These are phyloP conservation scores for Falco berigora DNA, from an alignment of 2,797 vertebrate species.

Conservation along the genomic window DNA sequence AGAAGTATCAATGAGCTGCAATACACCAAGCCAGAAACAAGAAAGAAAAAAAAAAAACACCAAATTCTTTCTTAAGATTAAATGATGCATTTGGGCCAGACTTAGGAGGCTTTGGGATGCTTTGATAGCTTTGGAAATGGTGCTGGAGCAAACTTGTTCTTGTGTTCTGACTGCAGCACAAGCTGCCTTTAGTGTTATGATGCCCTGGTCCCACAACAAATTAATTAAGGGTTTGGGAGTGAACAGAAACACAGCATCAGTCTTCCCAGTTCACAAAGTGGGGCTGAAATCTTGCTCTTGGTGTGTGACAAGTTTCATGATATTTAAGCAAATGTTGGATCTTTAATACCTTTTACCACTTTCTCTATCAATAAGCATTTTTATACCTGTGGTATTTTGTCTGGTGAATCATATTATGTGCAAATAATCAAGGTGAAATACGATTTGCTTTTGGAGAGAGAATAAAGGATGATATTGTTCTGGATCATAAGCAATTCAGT, in stretches of 20 bases:
- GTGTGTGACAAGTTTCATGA: background rate
- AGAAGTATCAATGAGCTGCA: background rate
- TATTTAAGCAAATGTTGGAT: background rate
- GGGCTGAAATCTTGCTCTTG: background rate
- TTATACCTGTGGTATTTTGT: background rate
- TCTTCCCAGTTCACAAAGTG: background rate
- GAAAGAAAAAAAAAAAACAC: background rate
- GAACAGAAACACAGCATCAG: background rate
- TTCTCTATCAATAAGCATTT: background rate
- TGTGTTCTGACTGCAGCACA: background rate
- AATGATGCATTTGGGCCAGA: background rate
- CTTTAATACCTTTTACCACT: background rate
- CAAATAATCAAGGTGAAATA: background rate
- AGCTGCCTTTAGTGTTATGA: background rate
- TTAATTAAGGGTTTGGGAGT: background rate
- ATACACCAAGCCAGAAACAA: background rate
- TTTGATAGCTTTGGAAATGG: background rate
- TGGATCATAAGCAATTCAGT: background rate
- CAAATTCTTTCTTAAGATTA: background rate
- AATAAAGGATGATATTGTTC: background rate
- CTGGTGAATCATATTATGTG: background rate
- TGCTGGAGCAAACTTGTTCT: background rate
- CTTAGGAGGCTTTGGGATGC: background rate
- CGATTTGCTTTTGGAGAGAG: background rate
- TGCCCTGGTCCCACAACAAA: background rate